These are phyloP conservation scores for Phocides pigmalion DNA, from an alignment of 1,140 invertebrate genomes.

Conservation along the genomic window DNA sequence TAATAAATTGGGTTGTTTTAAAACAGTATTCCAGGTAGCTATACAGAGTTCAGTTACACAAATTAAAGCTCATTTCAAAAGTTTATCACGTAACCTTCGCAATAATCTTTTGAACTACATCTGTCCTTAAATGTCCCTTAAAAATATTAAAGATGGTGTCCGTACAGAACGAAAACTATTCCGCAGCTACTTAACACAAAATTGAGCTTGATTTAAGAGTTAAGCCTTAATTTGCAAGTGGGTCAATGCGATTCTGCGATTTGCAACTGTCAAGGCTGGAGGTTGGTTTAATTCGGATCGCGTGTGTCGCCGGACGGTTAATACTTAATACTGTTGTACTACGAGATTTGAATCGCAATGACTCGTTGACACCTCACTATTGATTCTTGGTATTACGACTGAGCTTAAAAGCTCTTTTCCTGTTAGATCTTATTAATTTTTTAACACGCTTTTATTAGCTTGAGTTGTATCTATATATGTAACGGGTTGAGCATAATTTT, in stretches of 20 bases:
- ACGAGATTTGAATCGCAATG: constrained; percentile 1
- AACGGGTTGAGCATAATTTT: no score
- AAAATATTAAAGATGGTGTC: not conserved
- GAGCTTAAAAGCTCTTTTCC: not conserved
- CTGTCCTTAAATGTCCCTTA: not conserved
- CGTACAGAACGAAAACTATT: constrained; percentile 4
- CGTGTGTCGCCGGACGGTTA: constrained; percentile 21
- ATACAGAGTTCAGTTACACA: no score
- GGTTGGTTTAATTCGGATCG: constrained; percentile 27
- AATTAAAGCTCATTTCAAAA: no score
- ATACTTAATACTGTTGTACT: not conserved
- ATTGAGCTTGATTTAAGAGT: constrained; percentile 17
- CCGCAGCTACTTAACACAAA: constrained; percentile 10
- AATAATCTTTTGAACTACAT: no score
- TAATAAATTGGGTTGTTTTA: no score
- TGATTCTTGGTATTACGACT: not conserved
- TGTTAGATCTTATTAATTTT: not conserved
- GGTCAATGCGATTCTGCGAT: constrained; percentile 36
- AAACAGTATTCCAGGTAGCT: no score
- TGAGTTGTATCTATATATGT: not conserved
- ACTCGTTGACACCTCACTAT: not conserved
- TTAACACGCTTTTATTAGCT: not conserved
- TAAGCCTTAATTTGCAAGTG: constrained; percentile 36
- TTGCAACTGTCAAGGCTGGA: constrained; percentile 38
- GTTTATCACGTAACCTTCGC: no score